Evolutionary conservation across 2,888 invertebrate genomes (phyloP).

Genomic region (Drosophila neotestacea): DNA sequence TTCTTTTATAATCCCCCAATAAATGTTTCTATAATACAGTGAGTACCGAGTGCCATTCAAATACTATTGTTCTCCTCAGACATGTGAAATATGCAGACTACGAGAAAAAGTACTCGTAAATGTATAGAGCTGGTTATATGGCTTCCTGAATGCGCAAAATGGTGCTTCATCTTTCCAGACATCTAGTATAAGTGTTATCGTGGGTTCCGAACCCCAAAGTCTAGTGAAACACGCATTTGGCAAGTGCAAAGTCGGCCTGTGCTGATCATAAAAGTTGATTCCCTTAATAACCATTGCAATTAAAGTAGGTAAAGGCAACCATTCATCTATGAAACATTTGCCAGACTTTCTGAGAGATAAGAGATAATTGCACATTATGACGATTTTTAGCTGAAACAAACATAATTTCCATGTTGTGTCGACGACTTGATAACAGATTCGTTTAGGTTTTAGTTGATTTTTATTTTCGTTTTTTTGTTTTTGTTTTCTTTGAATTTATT

Average conservation of each 20-base stretch:
- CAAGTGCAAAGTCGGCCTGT: conserved; percentile 77
- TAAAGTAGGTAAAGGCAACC: conserved; percentile 59
- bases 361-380: conserved; percentile 58
- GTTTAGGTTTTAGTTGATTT: conserved; percentile 5
- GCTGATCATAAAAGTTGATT: conserved; percentile 63
- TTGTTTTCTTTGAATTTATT: conserved; percentile 17
- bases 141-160: conserved; percentile 42
- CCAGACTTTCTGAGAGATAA: conserved; percentile 56
- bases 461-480: background rate
- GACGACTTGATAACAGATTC: conserved; percentile 49
- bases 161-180: conserved; percentile 38
- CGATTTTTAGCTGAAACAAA: conserved; percentile 35
- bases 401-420: conserved; percentile 63
- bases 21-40: conserved; percentile 15
- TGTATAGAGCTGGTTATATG: conserved; percentile 29
- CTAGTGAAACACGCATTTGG: conserved; percentile 65
- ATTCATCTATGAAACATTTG: conserved; percentile 64
- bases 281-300: conserved; percentile 68
- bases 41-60: conserved; percentile 8
- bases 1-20: conserved; percentile 26
- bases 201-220: conserved; percentile 34
- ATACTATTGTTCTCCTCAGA: conserved; percentile 2
- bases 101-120: background rate
- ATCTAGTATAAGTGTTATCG: conserved; percentile 24
- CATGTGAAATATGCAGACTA: conserved; percentile 1